Conservation (phyloP, 2,888 invertebrate genomes). For the Lamellibrachia columna region DNA sequence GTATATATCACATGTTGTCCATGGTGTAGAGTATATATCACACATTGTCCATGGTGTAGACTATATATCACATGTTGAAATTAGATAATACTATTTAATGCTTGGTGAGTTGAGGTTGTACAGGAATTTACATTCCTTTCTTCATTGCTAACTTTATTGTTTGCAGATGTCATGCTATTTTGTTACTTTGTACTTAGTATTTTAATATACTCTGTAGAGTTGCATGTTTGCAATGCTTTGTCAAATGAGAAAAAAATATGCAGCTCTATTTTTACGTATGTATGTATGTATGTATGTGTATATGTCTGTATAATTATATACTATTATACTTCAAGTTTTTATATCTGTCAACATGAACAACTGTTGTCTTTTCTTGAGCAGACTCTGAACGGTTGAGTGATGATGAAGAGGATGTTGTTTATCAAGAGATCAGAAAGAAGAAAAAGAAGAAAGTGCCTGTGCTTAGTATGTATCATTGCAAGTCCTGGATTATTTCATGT, state of each 20-base stretch:
- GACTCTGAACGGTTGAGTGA: slow-evolving; percentile 29
- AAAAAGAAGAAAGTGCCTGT: slow-evolving; percentile 37
- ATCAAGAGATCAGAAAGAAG: slow-evolving; percentile 29
- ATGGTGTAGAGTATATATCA: no score
- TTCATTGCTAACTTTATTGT: no score
- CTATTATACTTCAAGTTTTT: not conserved
- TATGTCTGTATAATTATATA: no score
- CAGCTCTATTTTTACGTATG: no score
- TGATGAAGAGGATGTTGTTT: slow-evolving; percentile 28
- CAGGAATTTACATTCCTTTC: no score
- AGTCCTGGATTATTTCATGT: not conserved
- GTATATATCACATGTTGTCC: no score
- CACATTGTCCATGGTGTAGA: not conserved
- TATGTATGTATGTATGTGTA: no score
- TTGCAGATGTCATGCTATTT: no score
- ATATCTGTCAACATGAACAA: not conserved
- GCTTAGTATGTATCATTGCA: not conserved
- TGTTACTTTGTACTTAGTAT: no score
- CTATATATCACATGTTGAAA: not conserved
- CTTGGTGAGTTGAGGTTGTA: no score
- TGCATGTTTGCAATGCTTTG: not conserved
- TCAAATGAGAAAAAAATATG: not conserved
- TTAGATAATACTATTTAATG: not conserved
- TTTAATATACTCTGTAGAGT: no score
- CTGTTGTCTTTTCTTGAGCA: not conserved